Evolutionary conservation across 2,888 invertebrate genomes (phyloP), one percentile per base, ranked within the genome.

Genomic region (Holacanthella duospinosa): DNA sequence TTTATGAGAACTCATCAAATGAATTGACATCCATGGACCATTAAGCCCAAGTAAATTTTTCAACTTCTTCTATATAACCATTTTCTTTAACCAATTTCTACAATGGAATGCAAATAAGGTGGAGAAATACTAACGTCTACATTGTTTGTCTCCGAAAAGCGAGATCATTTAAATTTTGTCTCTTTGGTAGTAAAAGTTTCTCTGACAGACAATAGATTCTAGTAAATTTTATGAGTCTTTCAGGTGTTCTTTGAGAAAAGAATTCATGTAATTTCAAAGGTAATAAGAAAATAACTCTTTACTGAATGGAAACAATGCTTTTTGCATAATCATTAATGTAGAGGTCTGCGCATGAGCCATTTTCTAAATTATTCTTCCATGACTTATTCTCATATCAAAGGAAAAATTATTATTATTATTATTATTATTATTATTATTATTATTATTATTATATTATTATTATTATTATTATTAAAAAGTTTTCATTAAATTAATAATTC

Each of bases 181-280:
- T n/a, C n/a, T n/a, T 48, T 48, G 48, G 48, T 48, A 48, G 48
- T 48, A 48, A 48, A 48, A n/a, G 48, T 48, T 21, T 48, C 48
- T 21, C 48, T 9, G 48, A 48, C 48, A 48, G 48, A 48, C 48
- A n/a, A 48, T 48, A 21, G 19, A 9, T n/a, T n/a, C 12, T 4
- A 21, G 48, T n/a, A n/a, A 21, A 48, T 48, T 48, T 48, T 48
- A 48, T 48, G 48, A 21, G 48, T 16, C n/a, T 21, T 48, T 48
- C 48, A 48, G 48, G 48, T 48, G 48, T 48, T 48, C 48, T 21
- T 48, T 48, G 16, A 4, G 4, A 21, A 4, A 21, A 21, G 21
- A 21, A n/a, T 4, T 48, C 36, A 36, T 4, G 48, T 21, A 9
- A 21, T 48, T 48, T 21, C 21, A 9, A 48, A 48, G 21, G 48